These are phyloP conservation scores for Morpho helenor DNA, from an alignment of 2,888 invertebrate genomes.

Conservation along the genomic window DNA sequence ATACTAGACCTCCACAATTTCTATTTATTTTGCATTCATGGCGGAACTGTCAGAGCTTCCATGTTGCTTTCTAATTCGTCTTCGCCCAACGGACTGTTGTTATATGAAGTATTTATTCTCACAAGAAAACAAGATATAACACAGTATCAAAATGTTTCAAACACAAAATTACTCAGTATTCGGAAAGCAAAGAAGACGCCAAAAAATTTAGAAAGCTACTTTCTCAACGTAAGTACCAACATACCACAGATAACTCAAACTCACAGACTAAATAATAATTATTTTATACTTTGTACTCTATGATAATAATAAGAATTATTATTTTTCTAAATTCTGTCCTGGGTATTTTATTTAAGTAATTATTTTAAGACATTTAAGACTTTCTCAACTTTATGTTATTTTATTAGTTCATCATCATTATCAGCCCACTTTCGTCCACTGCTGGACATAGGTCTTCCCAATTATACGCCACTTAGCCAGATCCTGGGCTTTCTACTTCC, in stretches of 20 bases:
- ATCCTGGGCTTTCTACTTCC: too few relatives aligned
- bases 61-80: constrained; percentile 73
- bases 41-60: constrained; percentile 80
- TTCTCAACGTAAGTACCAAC: constrained; percentile 45
- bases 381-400: too few relatives aligned
- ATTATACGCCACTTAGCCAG: too few relatives aligned
- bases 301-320: too few relatives aligned
- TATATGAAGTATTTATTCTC: constrained; percentile 25
- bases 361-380: too few relatives aligned
- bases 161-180: constrained; percentile 27
- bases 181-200: constrained; percentile 37
- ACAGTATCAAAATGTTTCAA: constrained; percentile 14
- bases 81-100: constrained; percentile 24
- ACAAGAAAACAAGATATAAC: constrained; percentile 22
- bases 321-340: too few relatives aligned
- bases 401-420: too few relatives aligned
- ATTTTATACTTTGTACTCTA: too few relatives aligned
- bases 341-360: too few relatives aligned
- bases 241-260: constrained; percentile 19
- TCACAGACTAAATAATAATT: too few relatives aligned
- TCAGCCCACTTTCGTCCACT: too few relatives aligned
- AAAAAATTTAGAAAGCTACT: constrained; percentile 73
- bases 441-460: too few relatives aligned
- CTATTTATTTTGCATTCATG: constrained; percentile 81
- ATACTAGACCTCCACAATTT: constrained; percentile 65